phyloP scores from a whole-genome alignment of 2,888 invertebrate species.

The Drosophila pseudotalamancana region DNA sequence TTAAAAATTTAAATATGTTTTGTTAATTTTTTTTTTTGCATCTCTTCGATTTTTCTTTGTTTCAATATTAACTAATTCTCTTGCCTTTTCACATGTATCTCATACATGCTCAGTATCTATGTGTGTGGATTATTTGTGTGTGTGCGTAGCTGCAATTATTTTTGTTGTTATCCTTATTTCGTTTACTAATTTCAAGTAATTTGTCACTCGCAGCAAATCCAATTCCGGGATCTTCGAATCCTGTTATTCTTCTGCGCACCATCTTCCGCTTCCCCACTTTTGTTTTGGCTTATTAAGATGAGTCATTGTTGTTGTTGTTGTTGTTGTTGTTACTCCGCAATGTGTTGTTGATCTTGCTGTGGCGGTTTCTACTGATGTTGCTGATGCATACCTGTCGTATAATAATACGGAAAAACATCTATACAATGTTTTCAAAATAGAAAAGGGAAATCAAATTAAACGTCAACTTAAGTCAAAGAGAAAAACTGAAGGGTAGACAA shows the following conservation, averaged over 20 bases:
- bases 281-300: conserved; percentile 45
- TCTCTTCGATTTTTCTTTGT: conserved; percentile 19
- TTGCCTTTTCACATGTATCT: conserved; percentile 28
- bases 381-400: conserved; percentile 65
- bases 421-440: conserved; percentile 67
- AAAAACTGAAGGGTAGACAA: neutral
- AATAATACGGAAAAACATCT: conserved; percentile 79
- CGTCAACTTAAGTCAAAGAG: conserved; percentile 11
- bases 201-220: conserved; percentile 44
- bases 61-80: conserved; percentile 41
- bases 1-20: conserved; percentile 43
- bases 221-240: conserved; percentile 20
- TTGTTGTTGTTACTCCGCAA: neutral
- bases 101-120: conserved; percentile 33
- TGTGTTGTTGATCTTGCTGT: conserved; percentile 49
- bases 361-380: conserved; percentile 50
- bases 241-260: conserved; percentile 30
- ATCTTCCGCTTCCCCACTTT: conserved; percentile 14
- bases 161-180: conserved; percentile 29
- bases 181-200: conserved; percentile 56
- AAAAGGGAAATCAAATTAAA: conserved; percentile 37
- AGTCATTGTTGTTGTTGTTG: no score
- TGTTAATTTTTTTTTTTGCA: conserved; percentile 20
- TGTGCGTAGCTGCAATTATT: conserved; percentile 40
- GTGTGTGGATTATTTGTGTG: conserved; percentile 24